Evolutionary conservation across 2,888 invertebrate species (phyloP), one percentile per base, ranked within the genome.

Genomic region (Myopa tessellatipennis): DNA sequence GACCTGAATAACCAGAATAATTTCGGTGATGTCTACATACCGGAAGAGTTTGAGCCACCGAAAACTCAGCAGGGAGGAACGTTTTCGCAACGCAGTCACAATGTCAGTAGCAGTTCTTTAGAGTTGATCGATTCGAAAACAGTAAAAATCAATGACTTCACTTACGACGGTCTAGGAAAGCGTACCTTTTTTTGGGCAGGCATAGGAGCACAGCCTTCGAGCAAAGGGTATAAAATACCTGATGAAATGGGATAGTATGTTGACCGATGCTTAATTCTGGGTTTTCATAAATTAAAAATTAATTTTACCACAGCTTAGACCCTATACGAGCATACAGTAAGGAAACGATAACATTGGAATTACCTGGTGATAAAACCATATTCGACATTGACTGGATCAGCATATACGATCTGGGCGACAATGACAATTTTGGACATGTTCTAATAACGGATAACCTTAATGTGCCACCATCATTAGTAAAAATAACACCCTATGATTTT

Each of bases 221-320:
- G 94, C 67, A 93, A 94, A 83, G 97, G 97, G 0, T 90, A 90
- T 82, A 94, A 94, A 90, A 93, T 97, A 80, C 96, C 97, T 0
- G 96, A 97, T 88, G 97, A 97, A 89, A 92, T 94, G 84, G 97
- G 97, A 91, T 97, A 96, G 96, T 97, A 90, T 94, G 96, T 92
- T 71, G 1, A 55, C 26, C n/a, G 12, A 60, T 67, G 45, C 18
- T n/a, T n/a, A 45, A 40, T 12, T 36, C n/a, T 38, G 16, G 16
- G 10, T 38, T 38, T n/a, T 10, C 5, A 45, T 16, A 67, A 52
- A 55, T 74, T 76, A 12, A 70, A 45, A n/a, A 40, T 45, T 60
- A n/a, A 50, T 73, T 52, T 52, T n/a, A 10, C 73, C 77, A 6
- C 85, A 96, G 96, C 89, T 89, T 97, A 84, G 96, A 96, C 89